Evolutionary conservation across 2,888 invertebrate species (phyloP).

Genomic region (Flexamia atlantica): DNA sequence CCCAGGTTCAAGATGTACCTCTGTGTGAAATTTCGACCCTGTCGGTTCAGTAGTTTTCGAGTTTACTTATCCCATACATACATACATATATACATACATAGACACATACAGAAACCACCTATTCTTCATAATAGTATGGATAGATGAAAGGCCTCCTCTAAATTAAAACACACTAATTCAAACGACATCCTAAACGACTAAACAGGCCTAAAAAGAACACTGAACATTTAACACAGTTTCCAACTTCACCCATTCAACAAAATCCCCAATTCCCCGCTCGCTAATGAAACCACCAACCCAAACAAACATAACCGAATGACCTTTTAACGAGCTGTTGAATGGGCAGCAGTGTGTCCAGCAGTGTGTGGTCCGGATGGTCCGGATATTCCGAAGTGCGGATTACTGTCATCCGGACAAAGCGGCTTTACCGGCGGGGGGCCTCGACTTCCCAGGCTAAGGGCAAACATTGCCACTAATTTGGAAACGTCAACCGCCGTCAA

Average conservation of each 20-base stretch:
- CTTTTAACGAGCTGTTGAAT: slow-evolving; percentile 16
- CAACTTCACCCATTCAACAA: background rate
- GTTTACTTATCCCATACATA: too few relatives aligned
- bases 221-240: too few relatives aligned
- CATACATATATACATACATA: too few relatives aligned
- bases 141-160: too few relatives aligned
- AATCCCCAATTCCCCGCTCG: background rate
- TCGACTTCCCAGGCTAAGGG: slow-evolving; percentile 20
- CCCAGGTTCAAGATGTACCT: too few relatives aligned
- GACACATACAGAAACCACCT: too few relatives aligned
- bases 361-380: background rate
- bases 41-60: too few relatives aligned
- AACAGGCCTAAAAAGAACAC: too few relatives aligned
- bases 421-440: background rate
- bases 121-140: too few relatives aligned
- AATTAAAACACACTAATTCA: too few relatives aligned
- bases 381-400: background rate
- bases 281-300: slow-evolving; percentile 10
- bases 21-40: too few relatives aligned
- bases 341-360: slow-evolving; percentile 1
- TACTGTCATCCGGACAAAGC: slow-evolving; percentile 3
- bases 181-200: too few relatives aligned
- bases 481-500: slow-evolving; percentile 44
- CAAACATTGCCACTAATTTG: slow-evolving; percentile 42
- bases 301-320: slow-evolving; percentile 28